Conservation (phyloP, 2,797 vertebrate genomes). For the Dicrostonyx torquatus region DNA sequence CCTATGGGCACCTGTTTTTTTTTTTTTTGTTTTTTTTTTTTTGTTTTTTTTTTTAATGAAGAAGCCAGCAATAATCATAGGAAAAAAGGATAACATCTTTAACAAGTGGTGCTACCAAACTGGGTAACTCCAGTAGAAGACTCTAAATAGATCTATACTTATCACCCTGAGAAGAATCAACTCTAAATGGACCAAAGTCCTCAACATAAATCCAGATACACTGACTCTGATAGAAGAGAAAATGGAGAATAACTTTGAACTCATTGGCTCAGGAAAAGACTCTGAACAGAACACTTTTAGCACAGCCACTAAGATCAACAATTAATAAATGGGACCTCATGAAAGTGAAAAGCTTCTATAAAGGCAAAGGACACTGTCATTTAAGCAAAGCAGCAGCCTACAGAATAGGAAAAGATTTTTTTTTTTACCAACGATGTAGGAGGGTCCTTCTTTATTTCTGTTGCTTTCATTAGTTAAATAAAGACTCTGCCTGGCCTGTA, state of each 20-base stretch:
- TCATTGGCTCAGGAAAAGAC: too few species aligned
- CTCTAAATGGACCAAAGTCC: too few species aligned
- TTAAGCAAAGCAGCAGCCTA: background rate
- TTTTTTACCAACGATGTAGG: too few species aligned
- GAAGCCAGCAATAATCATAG: background rate
- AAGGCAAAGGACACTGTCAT: background rate
- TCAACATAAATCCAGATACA: too few species aligned
- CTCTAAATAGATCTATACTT: background rate
- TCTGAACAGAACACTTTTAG: too few species aligned
- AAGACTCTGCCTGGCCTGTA: too few species aligned
- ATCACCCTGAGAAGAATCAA: background rate
- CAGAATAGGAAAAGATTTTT: background rate
- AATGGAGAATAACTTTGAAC: background rate
- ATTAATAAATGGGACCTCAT: too few species aligned
- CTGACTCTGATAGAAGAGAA: background rate
- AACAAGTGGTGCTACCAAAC: background rate
- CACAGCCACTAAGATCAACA: too few species aligned
- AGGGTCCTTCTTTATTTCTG: too few species aligned
- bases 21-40: too few species aligned
- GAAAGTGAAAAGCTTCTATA: background rate
- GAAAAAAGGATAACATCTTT: background rate
- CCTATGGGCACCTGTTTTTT: background rate
- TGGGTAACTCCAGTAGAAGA: background rate
- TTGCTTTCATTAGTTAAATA: too few species aligned
- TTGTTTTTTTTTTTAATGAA: background rate